Percentiles rank a stretch among this genome's conserved stretches.
These are phyloP conservation scores for Phallusia fumigata DNA, from an alignment of 23 tunicate genomes.

Conservation along the genomic window DNA sequence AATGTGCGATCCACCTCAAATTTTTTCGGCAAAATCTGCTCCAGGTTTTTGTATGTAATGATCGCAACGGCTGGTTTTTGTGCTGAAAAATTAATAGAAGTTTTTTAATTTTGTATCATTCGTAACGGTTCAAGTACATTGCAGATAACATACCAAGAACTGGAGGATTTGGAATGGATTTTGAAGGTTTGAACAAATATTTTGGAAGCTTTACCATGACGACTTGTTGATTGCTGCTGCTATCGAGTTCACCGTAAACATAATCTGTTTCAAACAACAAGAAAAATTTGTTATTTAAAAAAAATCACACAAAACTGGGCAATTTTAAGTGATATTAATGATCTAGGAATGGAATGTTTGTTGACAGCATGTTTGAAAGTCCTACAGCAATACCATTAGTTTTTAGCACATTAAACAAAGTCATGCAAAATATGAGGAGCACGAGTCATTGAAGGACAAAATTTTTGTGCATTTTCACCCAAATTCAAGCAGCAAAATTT, in stretches of 20 bases:
- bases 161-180: background rate
- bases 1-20: slow-evolving; percentile 75
- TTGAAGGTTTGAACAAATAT: background rate
- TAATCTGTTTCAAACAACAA: background rate
- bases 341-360: no score
- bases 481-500: no score
- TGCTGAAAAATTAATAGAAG: background rate
- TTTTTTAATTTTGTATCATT: background rate
- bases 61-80: slow-evolving; percentile 41
- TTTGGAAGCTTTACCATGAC: slow-evolving; percentile 1
- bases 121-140: background rate
- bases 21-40: slow-evolving; percentile 46
- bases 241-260: background rate
- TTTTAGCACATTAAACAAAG: no score
- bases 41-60: slow-evolving; percentile 45
- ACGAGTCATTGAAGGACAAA: no score
- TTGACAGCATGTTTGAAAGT: no score
- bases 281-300: background rate
- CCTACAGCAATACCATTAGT: no score
- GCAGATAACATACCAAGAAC: background rate
- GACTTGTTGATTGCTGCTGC: background rate
- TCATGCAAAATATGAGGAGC: no score
- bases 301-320: background rate
- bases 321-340: no score
- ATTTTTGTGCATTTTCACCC: no score